Conservation (phyloP, 2,888 invertebrate genomes). For the Cephus runcator region DNA sequence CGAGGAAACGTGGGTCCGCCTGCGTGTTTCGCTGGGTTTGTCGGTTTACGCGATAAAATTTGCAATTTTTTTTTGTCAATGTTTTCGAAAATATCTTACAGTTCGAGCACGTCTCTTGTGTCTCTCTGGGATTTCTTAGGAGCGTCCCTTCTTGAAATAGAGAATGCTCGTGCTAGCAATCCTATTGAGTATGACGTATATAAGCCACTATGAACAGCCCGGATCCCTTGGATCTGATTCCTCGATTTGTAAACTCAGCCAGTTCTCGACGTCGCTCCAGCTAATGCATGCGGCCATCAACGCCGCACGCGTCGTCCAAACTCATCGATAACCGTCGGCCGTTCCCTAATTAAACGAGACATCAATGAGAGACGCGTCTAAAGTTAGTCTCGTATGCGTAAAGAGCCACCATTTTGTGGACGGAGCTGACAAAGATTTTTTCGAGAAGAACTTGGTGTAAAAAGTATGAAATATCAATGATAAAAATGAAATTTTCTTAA, state of each 20-base stretch:
- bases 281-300: background rate
- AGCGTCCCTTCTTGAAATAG: background rate
- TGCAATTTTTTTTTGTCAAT: background rate
- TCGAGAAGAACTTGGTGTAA: background rate
- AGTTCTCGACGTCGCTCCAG: background rate
- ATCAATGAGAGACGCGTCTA: conserved; percentile 10
- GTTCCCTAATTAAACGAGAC: conserved; percentile 11
- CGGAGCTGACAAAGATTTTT: background rate
- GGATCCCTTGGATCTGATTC: conserved; percentile 5
- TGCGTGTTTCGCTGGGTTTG: background rate
- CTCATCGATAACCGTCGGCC: conserved; percentile 12
- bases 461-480: background rate
- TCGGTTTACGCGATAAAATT: background rate
- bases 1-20: background rate
- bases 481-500: background rate
- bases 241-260: conserved; percentile 15
- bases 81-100: background rate
- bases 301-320: background rate
- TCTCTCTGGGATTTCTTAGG: background rate
- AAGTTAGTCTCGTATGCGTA: conserved; percentile 5
- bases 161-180: background rate
- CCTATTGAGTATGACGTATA: background rate
- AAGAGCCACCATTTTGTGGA: background rate
- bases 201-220: background rate
- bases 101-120: background rate